Base-by-base conservation (phyloP, 2,888 invertebrate genomes). In the Margaritifera margaritifera region DNA sequence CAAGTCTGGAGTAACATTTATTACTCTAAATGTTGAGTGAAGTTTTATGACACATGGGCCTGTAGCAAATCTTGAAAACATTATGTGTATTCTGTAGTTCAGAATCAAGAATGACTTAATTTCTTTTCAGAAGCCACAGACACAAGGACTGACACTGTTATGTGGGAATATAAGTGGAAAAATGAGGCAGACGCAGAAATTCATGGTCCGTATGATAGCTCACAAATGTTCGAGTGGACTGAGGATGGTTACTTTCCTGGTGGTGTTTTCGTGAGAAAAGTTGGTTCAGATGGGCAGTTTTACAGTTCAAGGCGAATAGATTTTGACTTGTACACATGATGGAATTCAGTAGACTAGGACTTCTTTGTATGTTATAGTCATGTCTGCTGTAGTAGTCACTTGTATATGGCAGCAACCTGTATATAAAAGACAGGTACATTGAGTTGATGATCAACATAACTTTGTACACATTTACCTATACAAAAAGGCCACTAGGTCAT, bases 101-200 rank as follows among this genome's bases (percentile, higher is more conserved):
- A n/a, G n/a, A n/a, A n/a, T n/a, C n/a, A n/a, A n/a, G n/a, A n/a
- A n/a, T 18, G 27, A 27, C 52, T 51, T 53, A 4, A 20, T 57
- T 57, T 15, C 24, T 42, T 64, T 64, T 18, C 64, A 53, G 64
- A 65, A 11, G 18, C 62, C n/a, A 66, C 63, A 58, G 50, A 27
- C 22, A 50, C 63, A 19, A 68, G 55, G 5, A 66, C 77, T 8
- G 66, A 65, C 52, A 81, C 79, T 50, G 91, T 95, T 0, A 92
- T 92, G 89, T 98, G 98, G 98, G 96, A 97, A 89, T 96, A 95
- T 84, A 97, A 96, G 90, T 95, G 95, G 95, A 93, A 93, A 63
- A 94, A 95, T 83, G 92, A 92, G 68, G 93, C 94, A 61, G 93
- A 93, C 74, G 93, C 93, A 1, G 93, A 94, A 85, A 90, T 95